A percentile compares a stretch with the other conserved stretches of the same genome.
phyloP scores from a whole-genome alignment of 2,797 vertebrate genomes.

The Acanthis flammea region DNA sequence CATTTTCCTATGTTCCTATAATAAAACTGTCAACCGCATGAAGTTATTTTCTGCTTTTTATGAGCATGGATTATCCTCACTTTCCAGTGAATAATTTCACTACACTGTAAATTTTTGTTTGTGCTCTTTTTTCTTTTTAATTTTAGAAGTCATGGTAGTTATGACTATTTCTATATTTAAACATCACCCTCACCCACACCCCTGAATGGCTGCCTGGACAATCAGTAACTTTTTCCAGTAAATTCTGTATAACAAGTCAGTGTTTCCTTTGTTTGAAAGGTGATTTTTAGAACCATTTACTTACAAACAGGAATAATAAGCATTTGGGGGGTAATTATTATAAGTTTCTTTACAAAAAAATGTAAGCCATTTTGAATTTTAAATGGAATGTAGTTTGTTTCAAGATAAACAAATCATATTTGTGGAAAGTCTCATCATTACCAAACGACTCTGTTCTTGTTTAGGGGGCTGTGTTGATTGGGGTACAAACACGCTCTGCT shows the following conservation, averaged over 20 bases:
- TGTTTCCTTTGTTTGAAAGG: slow-evolving; percentile 45
- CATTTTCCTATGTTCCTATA: slow-evolving; percentile 66
- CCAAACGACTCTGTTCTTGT: neutral
- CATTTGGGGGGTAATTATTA: neutral
- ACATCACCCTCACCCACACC: neutral
- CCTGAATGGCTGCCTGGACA: neutral
- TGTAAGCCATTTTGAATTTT: neutral
- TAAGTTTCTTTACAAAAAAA: neutral
- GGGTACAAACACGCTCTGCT: rapidly evolving
- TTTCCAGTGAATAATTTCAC: slow-evolving; percentile 59
- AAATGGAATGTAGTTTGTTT: slow-evolving; percentile 1
- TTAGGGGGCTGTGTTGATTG: neutral
- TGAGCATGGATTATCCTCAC: slow-evolving; percentile 59
- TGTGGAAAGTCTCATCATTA: slow-evolving; percentile 25
- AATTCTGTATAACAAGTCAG: slow-evolving; percentile 9
- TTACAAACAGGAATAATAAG: neutral
- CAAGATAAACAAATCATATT: slow-evolving; percentile 24
- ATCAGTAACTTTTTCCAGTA: slow-evolving; percentile 50
- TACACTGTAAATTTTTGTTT: slow-evolving; percentile 50
- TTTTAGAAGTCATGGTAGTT: slow-evolving; percentile 41
- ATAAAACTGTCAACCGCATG: slow-evolving; percentile 61
- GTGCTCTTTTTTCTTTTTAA: slow-evolving; percentile 19
- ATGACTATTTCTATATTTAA: slow-evolving; percentile 52
- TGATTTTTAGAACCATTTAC: neutral
- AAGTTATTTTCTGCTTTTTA: slow-evolving; percentile 69